phyloP scores from a whole-genome alignment of 2,888 invertebrate genomes.

The Amphimallon solstitiale region DNA sequence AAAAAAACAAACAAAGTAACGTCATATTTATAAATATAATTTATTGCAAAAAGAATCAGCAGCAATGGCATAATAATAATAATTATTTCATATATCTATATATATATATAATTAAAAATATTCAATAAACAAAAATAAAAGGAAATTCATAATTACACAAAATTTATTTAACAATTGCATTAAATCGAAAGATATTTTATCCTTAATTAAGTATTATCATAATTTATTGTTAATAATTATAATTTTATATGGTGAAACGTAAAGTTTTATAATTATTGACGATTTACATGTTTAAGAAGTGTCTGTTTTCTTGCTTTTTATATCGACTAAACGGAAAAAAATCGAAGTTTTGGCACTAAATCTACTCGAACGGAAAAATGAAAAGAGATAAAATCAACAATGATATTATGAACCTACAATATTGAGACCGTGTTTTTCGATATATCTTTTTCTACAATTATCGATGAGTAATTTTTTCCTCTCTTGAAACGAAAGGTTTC shows the following conservation, averaged over 20 bases:
- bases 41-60: constrained; percentile 17
- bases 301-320: not conserved
- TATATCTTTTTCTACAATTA: constrained; percentile 79
- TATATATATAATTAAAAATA: not conserved
- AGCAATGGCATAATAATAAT: constrained; percentile 5
- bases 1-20: not conserved
- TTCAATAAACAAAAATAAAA: not conserved
- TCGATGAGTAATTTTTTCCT: constrained; percentile 81
- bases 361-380: constrained; percentile 36
- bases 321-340: constrained; percentile 7
- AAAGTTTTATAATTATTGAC: not conserved
- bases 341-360: constrained; percentile 43
- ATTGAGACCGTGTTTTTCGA: constrained; percentile 72
- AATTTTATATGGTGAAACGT: constrained; percentile 1
- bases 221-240: no score
- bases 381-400: not conserved
- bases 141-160: constrained; percentile 13
- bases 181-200: not conserved
- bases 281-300: not conserved
- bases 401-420: constrained; percentile 43
- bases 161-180: constrained; percentile 8
- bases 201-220: not conserved
- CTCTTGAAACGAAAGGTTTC: constrained; percentile 81
- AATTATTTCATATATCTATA: no score
- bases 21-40: constrained; percentile 29